Evolutionary conservation across 2,888 invertebrate species (phyloP).

Genomic region (Acronicta psi): DNA sequence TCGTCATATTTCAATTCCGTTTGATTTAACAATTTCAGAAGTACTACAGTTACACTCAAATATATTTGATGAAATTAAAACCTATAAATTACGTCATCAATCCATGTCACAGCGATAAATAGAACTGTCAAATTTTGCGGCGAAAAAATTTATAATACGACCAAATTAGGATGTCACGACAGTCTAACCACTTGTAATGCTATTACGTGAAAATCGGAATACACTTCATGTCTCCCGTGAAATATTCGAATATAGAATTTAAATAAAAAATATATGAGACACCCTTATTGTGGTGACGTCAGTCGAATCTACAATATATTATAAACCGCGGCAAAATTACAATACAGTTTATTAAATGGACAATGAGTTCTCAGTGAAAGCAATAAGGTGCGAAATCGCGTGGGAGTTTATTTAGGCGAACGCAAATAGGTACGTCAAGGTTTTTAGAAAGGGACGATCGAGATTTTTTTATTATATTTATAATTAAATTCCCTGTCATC

Average conservation of each 20-base stretch:
- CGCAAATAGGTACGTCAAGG: constrained; percentile 61
- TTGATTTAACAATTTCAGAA: constrained; percentile 25
- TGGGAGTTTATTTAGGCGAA: constrained; percentile 61
- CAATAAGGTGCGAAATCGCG: constrained; percentile 72
- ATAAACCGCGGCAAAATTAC: constrained; percentile 67
- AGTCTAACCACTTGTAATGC: constrained; percentile 67
- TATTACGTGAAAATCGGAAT: constrained; percentile 74
- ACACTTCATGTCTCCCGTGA: constrained; percentile 78
- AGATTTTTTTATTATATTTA: constrained; percentile 87
- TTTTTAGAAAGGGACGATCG: constrained; percentile 82
- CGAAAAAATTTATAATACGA: constrained; percentile 55
- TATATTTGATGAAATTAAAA: constrained; percentile 43
- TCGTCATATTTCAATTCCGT: constrained; percentile 23
- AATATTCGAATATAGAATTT: constrained; percentile 80
- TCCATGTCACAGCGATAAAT: constrained; percentile 43
- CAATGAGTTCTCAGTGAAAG: constrained; percentile 59
- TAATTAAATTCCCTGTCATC: constrained; percentile 89
- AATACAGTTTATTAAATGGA: constrained; percentile 54
- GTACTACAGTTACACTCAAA: constrained; percentile 24
- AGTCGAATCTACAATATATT: constrained; percentile 85
- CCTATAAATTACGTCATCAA: constrained; percentile 41
- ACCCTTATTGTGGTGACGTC: constrained; percentile 83
- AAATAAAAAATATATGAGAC: constrained; percentile 81
- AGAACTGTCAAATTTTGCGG: constrained; percentile 53
- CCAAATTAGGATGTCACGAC: constrained; percentile 73